Percentiles rank a stretch among this genome's conserved stretches.
phyloP scores from a whole-genome alignment of 2,113 vertebrate species.

The Bambusicola thoracicus region DNA sequence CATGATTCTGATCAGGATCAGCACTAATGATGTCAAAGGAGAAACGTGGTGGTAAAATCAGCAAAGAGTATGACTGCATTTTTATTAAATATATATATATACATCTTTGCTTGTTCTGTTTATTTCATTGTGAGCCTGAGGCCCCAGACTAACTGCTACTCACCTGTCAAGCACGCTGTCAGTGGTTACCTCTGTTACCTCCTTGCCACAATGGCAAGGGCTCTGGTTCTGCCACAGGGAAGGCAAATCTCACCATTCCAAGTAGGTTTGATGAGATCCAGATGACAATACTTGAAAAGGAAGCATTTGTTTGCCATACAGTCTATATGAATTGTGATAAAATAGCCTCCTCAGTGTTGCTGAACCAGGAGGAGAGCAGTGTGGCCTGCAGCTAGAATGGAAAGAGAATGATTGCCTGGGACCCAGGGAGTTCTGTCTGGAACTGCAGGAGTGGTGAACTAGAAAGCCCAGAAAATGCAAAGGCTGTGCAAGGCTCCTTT shows the following conservation, averaged over 20 bases:
- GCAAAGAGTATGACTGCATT: neutral
- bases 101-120: neutral
- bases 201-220: neutral
- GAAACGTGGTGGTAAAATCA: neutral
- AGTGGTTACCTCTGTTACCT: rapidly evolving
- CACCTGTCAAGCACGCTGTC: rapidly evolving
- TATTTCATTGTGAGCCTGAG: neutral
- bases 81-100: too few relatives aligned
- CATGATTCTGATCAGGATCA: neutral
- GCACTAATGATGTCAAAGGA: neutral
- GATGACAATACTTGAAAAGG: neutral
- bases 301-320: neutral
- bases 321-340: neutral
- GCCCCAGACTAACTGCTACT: neutral
- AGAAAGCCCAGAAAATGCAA: neutral
- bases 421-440: neutral
- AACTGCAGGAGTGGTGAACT: neutral
- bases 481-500: neutral
- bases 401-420: neutral
- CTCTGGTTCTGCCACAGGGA: neutral
- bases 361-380: neutral
- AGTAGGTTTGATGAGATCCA: neutral
- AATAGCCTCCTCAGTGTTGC: rapidly evolving
- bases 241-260: neutral
- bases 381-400: neutral